Percentiles rank a stretch among this genome's conserved stretches.
Evolutionary conservation across 1,140 invertebrate genomes (phyloP).

Genomic region (Brachionus rubens): DNA sequence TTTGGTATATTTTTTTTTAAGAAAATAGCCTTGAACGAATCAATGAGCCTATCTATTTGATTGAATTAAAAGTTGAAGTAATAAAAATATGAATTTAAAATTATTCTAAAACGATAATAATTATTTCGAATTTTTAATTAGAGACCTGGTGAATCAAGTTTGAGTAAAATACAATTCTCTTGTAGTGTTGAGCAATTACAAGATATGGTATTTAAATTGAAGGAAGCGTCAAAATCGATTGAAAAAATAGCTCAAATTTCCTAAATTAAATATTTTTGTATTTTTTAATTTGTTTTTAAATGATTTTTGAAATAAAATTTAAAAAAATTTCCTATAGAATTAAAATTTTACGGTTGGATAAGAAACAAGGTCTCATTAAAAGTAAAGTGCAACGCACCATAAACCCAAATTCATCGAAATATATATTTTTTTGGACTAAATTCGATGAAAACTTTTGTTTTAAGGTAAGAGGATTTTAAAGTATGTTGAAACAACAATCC

Average conservation of each 20-base stretch:
- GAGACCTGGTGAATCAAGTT: not conserved
- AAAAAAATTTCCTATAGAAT: no score
- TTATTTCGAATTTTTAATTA: not conserved
- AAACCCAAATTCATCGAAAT: no score
- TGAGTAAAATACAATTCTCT: constrained; percentile 31
- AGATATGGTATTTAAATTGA: constrained; percentile 29
- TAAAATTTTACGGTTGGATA: no score
- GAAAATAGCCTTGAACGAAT: constrained; percentile 22
- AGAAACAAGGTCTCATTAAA: no score
- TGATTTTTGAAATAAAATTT: not conserved
- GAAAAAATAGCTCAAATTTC: constrained; percentile 38
- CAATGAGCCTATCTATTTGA: constrained; percentile 32
- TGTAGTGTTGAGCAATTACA: constrained; percentile 39
- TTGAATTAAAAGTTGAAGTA: constrained; percentile 28
- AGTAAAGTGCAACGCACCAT: no score
- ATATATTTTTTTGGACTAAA: no score
- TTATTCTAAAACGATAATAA: not conserved
- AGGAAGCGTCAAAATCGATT: constrained; percentile 41
- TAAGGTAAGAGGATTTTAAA: no score
- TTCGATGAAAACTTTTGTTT: no score
- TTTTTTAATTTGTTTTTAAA: not conserved
- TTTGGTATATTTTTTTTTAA: not conserved
- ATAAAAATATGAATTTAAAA: not conserved
- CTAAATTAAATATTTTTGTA: not conserved
- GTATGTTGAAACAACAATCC: no score